Evolutionary conservation across 2,113 vertebrate genomes (phyloP), one percentile per base, ranked within the genome.

Genomic region (Scopus umbretta): DNA sequence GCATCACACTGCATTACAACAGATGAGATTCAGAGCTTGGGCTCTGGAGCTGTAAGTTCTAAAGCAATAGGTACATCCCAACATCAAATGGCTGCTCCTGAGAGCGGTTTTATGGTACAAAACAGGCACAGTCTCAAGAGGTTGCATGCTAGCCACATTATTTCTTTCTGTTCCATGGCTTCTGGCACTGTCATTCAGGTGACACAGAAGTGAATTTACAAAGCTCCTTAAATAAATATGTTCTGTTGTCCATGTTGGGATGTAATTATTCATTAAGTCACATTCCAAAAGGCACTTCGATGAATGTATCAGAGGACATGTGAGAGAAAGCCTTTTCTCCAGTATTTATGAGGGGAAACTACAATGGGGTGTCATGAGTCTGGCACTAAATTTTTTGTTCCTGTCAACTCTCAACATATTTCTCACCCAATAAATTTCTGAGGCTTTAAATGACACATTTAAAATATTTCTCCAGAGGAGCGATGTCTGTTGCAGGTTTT

Each of bases 301-400:
- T 88, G 50, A 92, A 93, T 92, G 80, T 52, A 92, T 26, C 52
- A 90, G 50, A 81, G 87, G 80, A 58, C 78, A 90, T 47, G 30
- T 83, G 86, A 94, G 45, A 94, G 61, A 94, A 96, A 94, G 85
- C 70, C 42, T 95, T 95, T 95, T 62, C 67, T 90, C 68, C 40
- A 71, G 30, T 94, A 96, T 97, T 96, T 97, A 96, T 96, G 93
- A 94, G 93, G 80, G 93, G 92, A 97, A 97, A 76, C 79, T 76
- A 66, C 0, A 1, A 88, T 79, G 61, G 92, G 82, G 74, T 94
- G 94, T 95, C 95, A 96, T 52, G 65, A 93, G 92, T 94, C 88
- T 93, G 56, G 74, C 45, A 80, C 65, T 83, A 89, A 92, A 97
- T 96, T 95, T 93, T 91, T 80, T 87, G 79, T 90, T 95, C 83